A percentile compares a stretch with the other conserved stretches of the same genome.
Evolutionary conservation across 1,140 invertebrate genomes (phyloP).

Genomic region (Drosophila littoralis): DNA sequence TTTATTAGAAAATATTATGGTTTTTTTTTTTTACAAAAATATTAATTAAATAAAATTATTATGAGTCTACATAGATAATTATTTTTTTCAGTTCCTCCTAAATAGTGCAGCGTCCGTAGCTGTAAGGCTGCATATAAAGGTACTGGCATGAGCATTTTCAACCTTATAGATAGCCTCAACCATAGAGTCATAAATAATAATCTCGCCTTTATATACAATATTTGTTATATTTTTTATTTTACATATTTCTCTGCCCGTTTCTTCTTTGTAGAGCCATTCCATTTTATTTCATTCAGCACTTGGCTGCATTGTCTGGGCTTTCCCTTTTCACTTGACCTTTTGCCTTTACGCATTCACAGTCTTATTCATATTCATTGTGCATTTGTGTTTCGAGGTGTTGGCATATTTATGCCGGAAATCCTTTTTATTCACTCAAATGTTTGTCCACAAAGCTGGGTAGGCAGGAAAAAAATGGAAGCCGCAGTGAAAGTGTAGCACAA

Average conservation of each 20-base stretch:
- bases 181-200: slow-evolving; percentile 67
- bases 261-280: slow-evolving; percentile 16
- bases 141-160: slow-evolving; percentile 17
- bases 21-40: too few species aligned
- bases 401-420: slow-evolving; percentile 71
- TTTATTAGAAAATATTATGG: too few species aligned
- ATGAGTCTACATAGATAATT: too few species aligned
- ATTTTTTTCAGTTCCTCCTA: not conserved
- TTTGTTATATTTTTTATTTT: slow-evolving; percentile 16
- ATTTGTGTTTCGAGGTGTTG: slow-evolving; percentile 58
- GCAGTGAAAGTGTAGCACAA: slow-evolving; percentile 55
- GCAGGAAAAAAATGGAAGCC: slow-evolving; percentile 13
- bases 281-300: slow-evolving; percentile 54
- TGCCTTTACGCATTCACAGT: slow-evolving; percentile 50
- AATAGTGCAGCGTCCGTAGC: not conserved
- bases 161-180: slow-evolving; percentile 23
- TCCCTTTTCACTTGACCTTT: slow-evolving; percentile 45
- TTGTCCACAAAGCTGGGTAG: slow-evolving; percentile 36
- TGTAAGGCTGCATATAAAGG: not conserved
- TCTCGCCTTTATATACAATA: slow-evolving; percentile 40
- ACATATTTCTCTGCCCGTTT: slow-evolving; percentile 25
- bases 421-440: slow-evolving; percentile 63
- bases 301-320: slow-evolving; percentile 6
- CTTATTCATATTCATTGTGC: slow-evolving; percentile 67
- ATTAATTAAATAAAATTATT: too few species aligned